Percentiles rank a stretch among this genome's conserved stretches.
Evolutionary conservation across 2,113 vertebrate genomes (phyloP).

Genomic region (Synchiropus splendidus): DNA sequence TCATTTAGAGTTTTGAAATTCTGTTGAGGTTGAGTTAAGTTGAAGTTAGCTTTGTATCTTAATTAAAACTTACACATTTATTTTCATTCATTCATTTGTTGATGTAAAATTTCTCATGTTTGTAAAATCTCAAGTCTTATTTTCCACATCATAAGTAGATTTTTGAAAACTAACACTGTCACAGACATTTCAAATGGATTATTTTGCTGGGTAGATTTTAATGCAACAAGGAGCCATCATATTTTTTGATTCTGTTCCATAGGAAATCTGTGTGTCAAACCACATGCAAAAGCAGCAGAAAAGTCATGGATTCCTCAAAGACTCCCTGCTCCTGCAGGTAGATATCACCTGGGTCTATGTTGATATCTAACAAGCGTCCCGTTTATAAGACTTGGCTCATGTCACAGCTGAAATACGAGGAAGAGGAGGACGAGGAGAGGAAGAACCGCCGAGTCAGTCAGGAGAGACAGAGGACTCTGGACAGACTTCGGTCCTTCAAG

Average conservation of each 20-base stretch:
- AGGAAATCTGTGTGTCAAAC: slow-evolving; percentile 94
- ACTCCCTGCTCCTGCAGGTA: slow-evolving; percentile 69
- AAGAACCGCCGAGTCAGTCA: slow-evolving; percentile 86
- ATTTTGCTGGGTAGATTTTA: background rate
- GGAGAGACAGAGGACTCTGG: slow-evolving; percentile 89
- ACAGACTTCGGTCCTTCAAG: slow-evolving; percentile 90
- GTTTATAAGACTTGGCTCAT: no score
- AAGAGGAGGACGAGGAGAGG: slow-evolving; percentile 82
- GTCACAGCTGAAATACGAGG: slow-evolving; percentile 52
- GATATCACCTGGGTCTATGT: slow-evolving; percentile 9
- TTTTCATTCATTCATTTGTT: no score
- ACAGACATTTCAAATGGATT: background rate
- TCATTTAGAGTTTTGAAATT: no score
- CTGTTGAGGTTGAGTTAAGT: no score
- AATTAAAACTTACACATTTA: no score
- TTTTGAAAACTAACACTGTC: no score
- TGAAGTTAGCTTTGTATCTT: no score
- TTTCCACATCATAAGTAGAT: no score
- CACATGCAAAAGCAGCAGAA: slow-evolving; percentile 83
- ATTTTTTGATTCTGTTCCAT: slow-evolving; percentile 11
- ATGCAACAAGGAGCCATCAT: slow-evolving; percentile 3
- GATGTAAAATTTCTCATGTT: no score
- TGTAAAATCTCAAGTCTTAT: no score
- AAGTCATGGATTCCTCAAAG: slow-evolving; percentile 64
- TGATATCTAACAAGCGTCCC: background rate